A percentile compares a stretch with the other conserved stretches of the same genome.
Conservation (phyloP, 2,888 invertebrate species). For the Plagodis pulveraria region DNA sequence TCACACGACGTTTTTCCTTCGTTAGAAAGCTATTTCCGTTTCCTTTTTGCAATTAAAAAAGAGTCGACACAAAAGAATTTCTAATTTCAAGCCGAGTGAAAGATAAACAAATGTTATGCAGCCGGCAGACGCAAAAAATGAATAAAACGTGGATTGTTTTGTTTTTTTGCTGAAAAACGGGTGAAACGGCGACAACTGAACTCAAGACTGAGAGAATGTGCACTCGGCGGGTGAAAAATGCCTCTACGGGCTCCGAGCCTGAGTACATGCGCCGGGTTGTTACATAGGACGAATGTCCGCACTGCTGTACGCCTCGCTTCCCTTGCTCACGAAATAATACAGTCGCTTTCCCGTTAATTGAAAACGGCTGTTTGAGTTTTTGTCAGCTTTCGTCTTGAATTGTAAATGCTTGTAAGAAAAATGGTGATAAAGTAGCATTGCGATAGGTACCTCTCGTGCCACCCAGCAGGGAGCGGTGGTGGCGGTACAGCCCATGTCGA, state of each 20-base stretch:
- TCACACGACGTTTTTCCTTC: conserved; percentile 52
- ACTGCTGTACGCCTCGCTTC: too few relatives aligned
- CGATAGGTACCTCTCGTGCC: too few relatives aligned
- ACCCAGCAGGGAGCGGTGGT: too few relatives aligned
- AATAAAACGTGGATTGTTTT: conserved; percentile 61
- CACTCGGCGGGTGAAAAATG: conserved; percentile 15
- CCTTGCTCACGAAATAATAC: too few relatives aligned
- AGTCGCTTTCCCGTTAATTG: too few relatives aligned
- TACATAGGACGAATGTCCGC: background rate
- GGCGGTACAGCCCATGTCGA: too few relatives aligned
- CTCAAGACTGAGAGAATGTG: conserved; percentile 41
- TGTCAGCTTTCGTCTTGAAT: too few relatives aligned
- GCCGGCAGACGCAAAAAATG: conserved; percentile 59
- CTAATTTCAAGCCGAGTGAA: conserved; percentile 71
- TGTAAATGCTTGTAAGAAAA: too few relatives aligned
- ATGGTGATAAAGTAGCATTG: too few relatives aligned
- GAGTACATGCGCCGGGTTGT: background rate
- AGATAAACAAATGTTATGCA: conserved; percentile 71
- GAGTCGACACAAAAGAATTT: conserved; percentile 75
- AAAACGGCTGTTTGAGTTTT: too few relatives aligned
- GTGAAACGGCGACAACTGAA: conserved; percentile 42
- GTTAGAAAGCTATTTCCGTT: conserved; percentile 61
- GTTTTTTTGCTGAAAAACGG: conserved; percentile 55
- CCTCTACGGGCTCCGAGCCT: conserved; percentile 2
- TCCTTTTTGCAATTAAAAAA: conserved; percentile 73